Percentiles rank a stretch among this genome's conserved stretches.
Evolutionary conservation across 2,888 invertebrate species (phyloP).

Genomic region (Carterocephalus palaemon): DNA sequence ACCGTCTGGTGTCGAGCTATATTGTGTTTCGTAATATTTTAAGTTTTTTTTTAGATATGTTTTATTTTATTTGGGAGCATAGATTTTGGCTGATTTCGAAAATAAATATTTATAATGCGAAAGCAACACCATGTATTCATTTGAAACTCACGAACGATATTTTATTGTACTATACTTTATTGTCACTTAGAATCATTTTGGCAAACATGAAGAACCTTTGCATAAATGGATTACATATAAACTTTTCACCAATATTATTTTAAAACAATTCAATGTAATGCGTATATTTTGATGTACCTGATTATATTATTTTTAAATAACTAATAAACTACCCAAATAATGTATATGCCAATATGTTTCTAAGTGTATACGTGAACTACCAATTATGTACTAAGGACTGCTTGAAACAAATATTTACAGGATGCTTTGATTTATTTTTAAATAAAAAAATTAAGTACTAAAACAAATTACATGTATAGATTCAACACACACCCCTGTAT

Average conservation of each 20-base stretch:
- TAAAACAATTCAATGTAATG: conserved; percentile 7
- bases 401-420: conserved; percentile 10
- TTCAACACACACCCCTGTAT: conserved; percentile 7
- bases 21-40: conserved; percentile 51
- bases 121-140: conserved; percentile 44
- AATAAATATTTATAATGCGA: conserved; percentile 71
- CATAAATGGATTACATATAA: too few relatives aligned
- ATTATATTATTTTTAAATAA: background rate
- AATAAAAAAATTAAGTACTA: conserved; percentile 19
- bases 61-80: conserved; percentile 72
- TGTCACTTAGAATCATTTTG: background rate
- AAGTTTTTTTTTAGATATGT: conserved; percentile 63
- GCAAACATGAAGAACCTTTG: too few relatives aligned
- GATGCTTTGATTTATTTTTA: conserved; percentile 9
- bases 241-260: conserved; percentile 16
- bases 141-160: too few relatives aligned
- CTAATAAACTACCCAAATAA: too few relatives aligned
- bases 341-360: conserved; percentile 1
- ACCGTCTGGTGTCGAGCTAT: conserved; percentile 15
- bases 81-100: conserved; percentile 73
- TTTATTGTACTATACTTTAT: conserved; percentile 39
- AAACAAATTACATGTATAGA: conserved; percentile 14
- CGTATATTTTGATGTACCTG: background rate
- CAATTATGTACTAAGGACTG: conserved; percentile 8
- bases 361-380: background rate